These are phyloP conservation scores for Gopherus evgoodei DNA, from an alignment of 2,113 vertebrate genomes.

Conservation along the genomic window DNA sequence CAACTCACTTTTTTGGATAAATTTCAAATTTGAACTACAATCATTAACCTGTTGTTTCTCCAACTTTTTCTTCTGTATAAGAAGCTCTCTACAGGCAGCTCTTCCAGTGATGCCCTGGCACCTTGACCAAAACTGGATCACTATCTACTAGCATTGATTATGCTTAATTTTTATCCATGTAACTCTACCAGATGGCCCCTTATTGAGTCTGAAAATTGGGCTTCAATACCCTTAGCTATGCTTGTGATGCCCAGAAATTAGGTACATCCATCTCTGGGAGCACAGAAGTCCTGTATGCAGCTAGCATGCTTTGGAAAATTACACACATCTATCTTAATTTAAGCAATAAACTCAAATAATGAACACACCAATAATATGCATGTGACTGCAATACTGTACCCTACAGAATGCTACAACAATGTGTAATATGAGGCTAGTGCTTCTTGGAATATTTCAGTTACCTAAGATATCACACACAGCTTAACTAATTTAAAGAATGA, in stretches of 20 bases:
- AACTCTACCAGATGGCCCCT: background rate
- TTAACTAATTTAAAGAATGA: constrained; percentile 51
- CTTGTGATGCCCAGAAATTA: background rate
- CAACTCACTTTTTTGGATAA: background rate
- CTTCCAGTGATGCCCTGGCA: background rate
- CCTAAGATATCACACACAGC: constrained; percentile 32
- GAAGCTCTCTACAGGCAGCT: background rate
- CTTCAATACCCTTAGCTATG: background rate
- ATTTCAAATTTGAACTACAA: background rate
- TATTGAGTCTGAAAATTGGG: background rate
- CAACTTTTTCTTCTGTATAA: background rate
- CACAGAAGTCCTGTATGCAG: background rate
- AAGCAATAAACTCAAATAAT: background rate
- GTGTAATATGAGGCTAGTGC: background rate
- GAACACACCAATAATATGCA: background rate
- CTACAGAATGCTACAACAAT: background rate
- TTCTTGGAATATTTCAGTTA: constrained; percentile 39
- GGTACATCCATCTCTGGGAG: background rate
- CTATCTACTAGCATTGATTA: background rate
- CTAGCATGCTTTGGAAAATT: background rate
- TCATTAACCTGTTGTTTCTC: background rate
- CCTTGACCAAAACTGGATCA: background rate
- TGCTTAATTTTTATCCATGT: background rate
- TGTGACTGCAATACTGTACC: background rate
- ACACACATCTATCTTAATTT: background rate